A percentile compares a stretch with the other conserved stretches of the same genome.
These are phyloP conservation scores for Drosophila setifemur DNA, from an alignment of 1,140 invertebrate genomes.

Conservation along the genomic window DNA sequence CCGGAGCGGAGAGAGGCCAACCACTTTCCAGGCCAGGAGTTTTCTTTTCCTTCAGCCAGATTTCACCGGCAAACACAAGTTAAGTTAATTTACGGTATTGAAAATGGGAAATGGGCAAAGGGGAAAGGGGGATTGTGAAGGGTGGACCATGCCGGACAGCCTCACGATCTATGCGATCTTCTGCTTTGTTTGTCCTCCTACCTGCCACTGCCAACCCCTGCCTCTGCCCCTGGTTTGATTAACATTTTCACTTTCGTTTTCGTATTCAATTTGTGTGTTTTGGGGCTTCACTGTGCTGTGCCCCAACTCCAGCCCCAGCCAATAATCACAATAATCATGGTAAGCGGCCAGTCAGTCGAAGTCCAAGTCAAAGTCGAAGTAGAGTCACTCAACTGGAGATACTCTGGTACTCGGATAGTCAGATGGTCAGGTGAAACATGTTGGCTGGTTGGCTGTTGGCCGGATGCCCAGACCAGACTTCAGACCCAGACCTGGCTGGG, in stretches of 20 bases:
- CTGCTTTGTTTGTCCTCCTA: conserved; percentile 62
- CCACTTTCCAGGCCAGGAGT: conserved; percentile 34
- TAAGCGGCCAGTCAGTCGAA: conserved; percentile 76
- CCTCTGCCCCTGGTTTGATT: conserved; percentile 4
- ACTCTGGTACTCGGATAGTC: too few species aligned
- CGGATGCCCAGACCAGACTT: conserved; percentile 29
- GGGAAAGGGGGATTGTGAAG: background rate
- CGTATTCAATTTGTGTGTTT: conserved; percentile 73
- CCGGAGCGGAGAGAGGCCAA: too few species aligned
- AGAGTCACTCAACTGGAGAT: too few species aligned
- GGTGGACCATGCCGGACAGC: background rate
- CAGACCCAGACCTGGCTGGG: conserved; percentile 16
- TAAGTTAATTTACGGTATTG: conserved; percentile 74
- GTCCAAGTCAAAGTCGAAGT: too few species aligned
- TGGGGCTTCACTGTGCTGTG: conserved; percentile 37
- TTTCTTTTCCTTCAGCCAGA: conserved; percentile 20
- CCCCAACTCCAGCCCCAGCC: conserved; percentile 25
- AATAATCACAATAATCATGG: conserved; percentile 79
- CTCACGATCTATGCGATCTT: conserved; percentile 72
- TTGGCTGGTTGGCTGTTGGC: conserved; percentile 30
- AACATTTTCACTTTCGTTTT: conserved; percentile 74
- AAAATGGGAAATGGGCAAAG: conserved; percentile 29
- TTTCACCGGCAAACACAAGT: conserved; percentile 57
- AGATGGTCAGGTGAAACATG: too few species aligned
- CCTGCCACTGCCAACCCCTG: background rate